Base-by-base conservation (phyloP, 2,797 vertebrate species). In the Micropoecilia bifurca region DNA sequence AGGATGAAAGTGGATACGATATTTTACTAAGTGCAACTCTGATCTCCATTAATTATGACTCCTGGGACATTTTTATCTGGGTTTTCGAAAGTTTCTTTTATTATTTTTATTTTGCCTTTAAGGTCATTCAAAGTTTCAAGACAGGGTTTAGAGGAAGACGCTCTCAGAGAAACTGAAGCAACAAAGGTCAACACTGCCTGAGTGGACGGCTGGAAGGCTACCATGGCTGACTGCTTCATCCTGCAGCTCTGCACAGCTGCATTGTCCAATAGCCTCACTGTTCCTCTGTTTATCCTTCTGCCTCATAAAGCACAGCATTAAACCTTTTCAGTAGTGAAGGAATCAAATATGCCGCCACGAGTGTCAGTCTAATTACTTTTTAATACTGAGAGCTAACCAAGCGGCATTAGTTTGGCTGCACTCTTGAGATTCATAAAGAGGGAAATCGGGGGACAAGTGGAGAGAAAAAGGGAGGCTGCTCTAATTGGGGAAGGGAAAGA, bases 231-330 rank as follows among this genome's bases (percentile, higher is more conserved):
- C 83, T 73, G 80, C 80, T 89, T 89, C 77, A 92, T 90, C 73
- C 80, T 75, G 84, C 76, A 77, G 76, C 84, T 86, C 85, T 81
- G 61, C 68, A 39, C 77, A 83, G 83, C 79, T 77, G 76, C 75
- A 79, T 83, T 81, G 85, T 93, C 84, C 72, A 79, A 66, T 86
- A 79, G 89, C 87, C 83, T 88, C 78, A 83, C 85, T 74, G n/a
- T 80, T 83, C 79, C 80, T 80, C 87, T 90, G 85, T 92, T 92
- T 94, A 88, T 89, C 78, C 80, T 74, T 87, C 82, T 80, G 84
- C 86, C 90, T 92, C 88, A 85, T 93, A 90, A 92, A 92, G 87
- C 76, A 75, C 75, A 75, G 87, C 80, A 89, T 88, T 87, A 92
- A 91, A 86, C 71, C 80, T 79, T 79, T 68, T 75, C 79, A 81